Evolutionary conservation across 2,797 vertebrate genomes (phyloP).

Genomic region (Hybognathus amarus): DNA sequence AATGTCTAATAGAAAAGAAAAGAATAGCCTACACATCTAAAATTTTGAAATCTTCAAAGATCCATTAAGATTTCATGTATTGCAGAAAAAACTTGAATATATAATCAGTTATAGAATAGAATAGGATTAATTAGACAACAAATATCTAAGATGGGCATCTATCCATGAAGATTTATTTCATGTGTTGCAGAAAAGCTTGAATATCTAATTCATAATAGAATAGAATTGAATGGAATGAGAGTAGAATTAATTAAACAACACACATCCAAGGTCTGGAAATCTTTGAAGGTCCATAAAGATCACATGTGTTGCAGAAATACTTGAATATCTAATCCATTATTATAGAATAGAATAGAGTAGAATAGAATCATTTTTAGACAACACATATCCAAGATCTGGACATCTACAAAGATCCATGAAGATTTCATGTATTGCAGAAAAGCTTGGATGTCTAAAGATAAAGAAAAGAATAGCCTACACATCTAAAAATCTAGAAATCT

Average conservation of each 20-base stretch:
- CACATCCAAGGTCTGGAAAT: background rate
- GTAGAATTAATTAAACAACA: background rate
- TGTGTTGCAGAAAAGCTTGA: background rate
- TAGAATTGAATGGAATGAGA: background rate
- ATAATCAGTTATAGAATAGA: background rate
- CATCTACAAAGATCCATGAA: background rate
- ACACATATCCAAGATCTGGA: too few relatives aligned
- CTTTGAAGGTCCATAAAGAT: background rate
- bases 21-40: background rate
- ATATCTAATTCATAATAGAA: background rate
- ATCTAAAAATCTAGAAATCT: background rate
- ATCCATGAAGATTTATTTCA: background rate
- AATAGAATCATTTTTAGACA: too few relatives aligned
- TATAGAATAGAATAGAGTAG: too few relatives aligned
- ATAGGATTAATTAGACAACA: background rate
- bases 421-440: background rate
- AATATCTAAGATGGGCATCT: background rate
- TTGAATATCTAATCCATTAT: background rate
- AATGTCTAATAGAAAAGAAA: background rate
- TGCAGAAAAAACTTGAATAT: background rate
- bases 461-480: background rate
- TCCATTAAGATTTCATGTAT: background rate
- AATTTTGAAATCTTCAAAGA: background rate
- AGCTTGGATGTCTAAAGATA: background rate
- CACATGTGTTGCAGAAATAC: background rate